These are phyloP conservation scores for Poecile atricapillus DNA, from an alignment of 2,113 vertebrate genomes.

Conservation along the genomic window DNA sequence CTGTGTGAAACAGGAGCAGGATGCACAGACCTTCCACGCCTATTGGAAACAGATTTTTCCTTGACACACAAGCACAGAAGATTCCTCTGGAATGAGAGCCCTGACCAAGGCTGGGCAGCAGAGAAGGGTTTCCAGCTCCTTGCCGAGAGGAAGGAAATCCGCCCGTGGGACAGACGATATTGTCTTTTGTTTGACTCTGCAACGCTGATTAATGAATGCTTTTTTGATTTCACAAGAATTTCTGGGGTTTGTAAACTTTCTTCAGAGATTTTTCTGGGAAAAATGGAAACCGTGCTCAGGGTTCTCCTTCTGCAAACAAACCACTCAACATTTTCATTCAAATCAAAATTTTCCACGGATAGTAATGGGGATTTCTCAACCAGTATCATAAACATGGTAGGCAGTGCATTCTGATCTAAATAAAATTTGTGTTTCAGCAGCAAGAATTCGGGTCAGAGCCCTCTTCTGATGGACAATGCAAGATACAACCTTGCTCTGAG, in stretches of 20 bases:
- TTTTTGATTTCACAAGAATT: conserved; percentile 56
- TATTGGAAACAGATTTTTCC: conserved; percentile 55
- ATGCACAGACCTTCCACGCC: neutral
- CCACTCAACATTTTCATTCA: neutral
- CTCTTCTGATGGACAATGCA: neutral
- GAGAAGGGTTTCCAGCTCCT: conserved; percentile 7
- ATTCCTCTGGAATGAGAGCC: conserved; percentile 38
- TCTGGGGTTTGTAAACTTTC: conserved; percentile 47
- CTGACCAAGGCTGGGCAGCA: neutral
- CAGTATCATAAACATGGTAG: neutral
- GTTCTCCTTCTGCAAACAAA: conserved; percentile 10
- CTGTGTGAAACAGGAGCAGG: conserved; percentile 28
- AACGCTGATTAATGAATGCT: conserved; percentile 3
- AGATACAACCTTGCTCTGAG: neutral
- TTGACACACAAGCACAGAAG: neutral
- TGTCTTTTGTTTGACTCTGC: conserved; percentile 46
- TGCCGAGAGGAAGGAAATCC: conserved; percentile 32
- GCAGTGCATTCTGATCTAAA: neutral
- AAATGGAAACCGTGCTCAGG: neutral
- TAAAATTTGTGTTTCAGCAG: neutral
- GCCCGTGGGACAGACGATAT: neutral
- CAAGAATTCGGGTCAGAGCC: neutral
- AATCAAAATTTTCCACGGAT: neutral
- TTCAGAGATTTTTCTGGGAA: conserved; percentile 20
- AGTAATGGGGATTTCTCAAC: neutral